Evolutionary conservation across 1,140 invertebrate genomes (phyloP).

Genomic region (Chrysomallon squamiferum): DNA sequence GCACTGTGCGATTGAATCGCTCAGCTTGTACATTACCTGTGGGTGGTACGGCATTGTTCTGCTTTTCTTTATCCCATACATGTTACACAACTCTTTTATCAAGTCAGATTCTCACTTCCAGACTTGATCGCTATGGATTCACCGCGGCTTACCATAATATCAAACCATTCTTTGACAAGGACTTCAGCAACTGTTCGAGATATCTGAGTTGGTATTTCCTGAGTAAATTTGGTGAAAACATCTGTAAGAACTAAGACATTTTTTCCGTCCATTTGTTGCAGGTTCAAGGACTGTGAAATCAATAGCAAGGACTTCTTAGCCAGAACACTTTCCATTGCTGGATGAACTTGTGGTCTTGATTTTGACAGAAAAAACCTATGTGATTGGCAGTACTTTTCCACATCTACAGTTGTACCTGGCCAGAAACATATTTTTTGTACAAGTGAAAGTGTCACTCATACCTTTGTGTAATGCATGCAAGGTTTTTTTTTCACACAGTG

Average conservation of each 20-base stretch:
- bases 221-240: slow-evolving; percentile 22
- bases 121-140: slow-evolving; percentile 23
- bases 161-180: slow-evolving; percentile 21
- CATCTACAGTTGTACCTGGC: slow-evolving; percentile 18
- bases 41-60: slow-evolving; percentile 32
- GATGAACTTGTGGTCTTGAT: background rate
- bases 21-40: slow-evolving; percentile 26
- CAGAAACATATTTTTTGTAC: slow-evolving; percentile 17
- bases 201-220: slow-evolving; percentile 21
- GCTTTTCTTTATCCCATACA: slow-evolving; percentile 21
- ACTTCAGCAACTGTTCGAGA: slow-evolving; percentile 12
- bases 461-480: too few relatives aligned
- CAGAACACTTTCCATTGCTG: slow-evolving; percentile 12
- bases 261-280: slow-evolving; percentile 7
- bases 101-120: slow-evolving; percentile 17
- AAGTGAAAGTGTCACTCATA: slow-evolving; percentile 14
- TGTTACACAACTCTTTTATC: slow-evolving; percentile 17
- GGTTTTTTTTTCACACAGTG: too few relatives aligned
- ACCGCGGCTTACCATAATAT: slow-evolving; percentile 13
- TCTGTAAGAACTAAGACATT: slow-evolving; percentile 26
- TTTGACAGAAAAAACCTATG: slow-evolving; percentile 20
- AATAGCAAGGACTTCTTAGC: slow-evolving; percentile 18
- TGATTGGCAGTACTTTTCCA: slow-evolving; percentile 16
- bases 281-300: slow-evolving; percentile 21
- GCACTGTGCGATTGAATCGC: slow-evolving; percentile 30